phyloP scores from a whole-genome alignment of 2,888 invertebrate species.

The Parnassius glacialis region DNA sequence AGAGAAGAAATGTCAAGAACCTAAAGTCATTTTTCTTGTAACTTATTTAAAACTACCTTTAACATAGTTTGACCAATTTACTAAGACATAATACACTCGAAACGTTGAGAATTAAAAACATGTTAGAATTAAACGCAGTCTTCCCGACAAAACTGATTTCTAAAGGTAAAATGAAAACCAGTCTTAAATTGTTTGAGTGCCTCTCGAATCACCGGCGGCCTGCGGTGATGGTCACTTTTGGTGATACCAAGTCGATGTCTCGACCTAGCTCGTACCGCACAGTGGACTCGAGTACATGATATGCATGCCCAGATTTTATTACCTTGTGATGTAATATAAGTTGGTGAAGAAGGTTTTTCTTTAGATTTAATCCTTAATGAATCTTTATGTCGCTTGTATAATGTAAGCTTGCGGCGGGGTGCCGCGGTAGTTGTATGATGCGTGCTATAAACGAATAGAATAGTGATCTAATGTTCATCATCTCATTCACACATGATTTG shows the following conservation, averaged over 20 bases:
- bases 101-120: too few relatives aligned
- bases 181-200: not conserved
- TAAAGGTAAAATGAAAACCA: too few relatives aligned
- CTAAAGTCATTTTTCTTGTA: too few relatives aligned
- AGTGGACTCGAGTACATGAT: not conserved
- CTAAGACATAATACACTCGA: too few relatives aligned
- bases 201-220: not conserved
- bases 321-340: conserved; percentile 27
- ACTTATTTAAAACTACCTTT: too few relatives aligned
- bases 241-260: conserved; percentile 32
- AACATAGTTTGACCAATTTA: too few relatives aligned
- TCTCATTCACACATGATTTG: too few relatives aligned
- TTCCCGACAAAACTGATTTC: too few relatives aligned
- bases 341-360: not conserved
- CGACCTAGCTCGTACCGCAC: conserved; percentile 40
- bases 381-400: conserved; percentile 49
- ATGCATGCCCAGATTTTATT: conserved; percentile 61
- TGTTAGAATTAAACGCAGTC: too few relatives aligned
- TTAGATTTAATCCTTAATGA: conserved; percentile 36
- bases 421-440: conserved; percentile 35
- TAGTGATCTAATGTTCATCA: too few relatives aligned
- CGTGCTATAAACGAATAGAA: not conserved
- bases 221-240: too few relatives aligned
- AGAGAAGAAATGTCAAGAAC: too few relatives aligned
- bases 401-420: conserved; percentile 40